Evolutionary conservation across 2,797 vertebrate genomes (phyloP), one percentile per base, ranked within the genome.

Genomic region (Bryconaethiops microstoma): DNA sequence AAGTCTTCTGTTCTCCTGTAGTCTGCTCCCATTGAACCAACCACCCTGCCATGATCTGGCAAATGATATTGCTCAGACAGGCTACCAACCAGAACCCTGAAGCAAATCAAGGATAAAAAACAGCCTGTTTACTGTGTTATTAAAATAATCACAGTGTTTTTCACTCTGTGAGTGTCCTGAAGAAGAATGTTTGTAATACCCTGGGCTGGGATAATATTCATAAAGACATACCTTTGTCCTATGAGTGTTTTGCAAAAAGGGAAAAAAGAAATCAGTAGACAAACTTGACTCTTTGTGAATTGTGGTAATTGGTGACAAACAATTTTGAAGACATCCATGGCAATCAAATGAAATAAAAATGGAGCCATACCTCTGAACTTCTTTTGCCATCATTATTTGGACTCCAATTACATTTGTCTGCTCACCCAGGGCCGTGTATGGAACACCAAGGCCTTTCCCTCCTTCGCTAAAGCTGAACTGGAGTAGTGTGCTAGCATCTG

Each of bases 261-360:
- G 29, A 73, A 68, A 74, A 67, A 7, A 70, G 40, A 67, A 86
- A 57, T 67, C 25, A 29, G 70, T 59, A 60, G 54, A 68, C 70
- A 79, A 57, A 70, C 42, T 40, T 59, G 45, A 39, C 74, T 75
- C 74, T 84, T 64, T 77, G 63, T 80, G 68, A 50, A 67, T 35
- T 71, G 55, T 60, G 75, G 82, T 82, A 74, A 80, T 54, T 76
- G 71, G 54, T 77, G 75, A 74, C 83, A 76, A 79, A 81, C 81
- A 74, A 70, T 86, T 63, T 85, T 17, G 25, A 86, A 74, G 76
- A 42, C 63, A 81, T 81, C 69, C 21, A 74, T 77, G 69, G n/a
- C 73, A 80, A 76, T 80, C 79, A 78, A 76, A 73, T 64, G 48
- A 73, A 82, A 80, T 69, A 7, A 16, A 78, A 76, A 67, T 72